Evolutionary conservation across 1,140 invertebrate genomes (phyloP).

Genomic region (Kradibia gibbosae): DNA sequence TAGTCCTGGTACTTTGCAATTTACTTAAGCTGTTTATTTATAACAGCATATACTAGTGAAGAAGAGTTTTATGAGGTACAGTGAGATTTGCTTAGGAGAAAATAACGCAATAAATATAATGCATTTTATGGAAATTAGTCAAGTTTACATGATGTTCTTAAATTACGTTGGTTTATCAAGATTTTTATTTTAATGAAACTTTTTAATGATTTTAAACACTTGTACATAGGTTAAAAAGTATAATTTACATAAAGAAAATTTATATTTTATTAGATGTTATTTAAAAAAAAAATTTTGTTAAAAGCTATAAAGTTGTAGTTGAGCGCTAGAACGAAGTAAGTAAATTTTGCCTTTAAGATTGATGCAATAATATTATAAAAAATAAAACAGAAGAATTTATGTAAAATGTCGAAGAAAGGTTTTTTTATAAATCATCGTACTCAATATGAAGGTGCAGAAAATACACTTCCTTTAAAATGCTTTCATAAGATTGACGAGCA

Average conservation of each 20-base stretch:
- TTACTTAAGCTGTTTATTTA: constrained; percentile 21
- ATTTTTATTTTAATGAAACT: background rate
- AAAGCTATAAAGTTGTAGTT: no score
- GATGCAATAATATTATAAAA: no score
- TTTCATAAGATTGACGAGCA: background rate
- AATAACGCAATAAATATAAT: background rate
- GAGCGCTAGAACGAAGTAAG: no score
- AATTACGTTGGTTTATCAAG: background rate
- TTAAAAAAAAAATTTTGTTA: no score
- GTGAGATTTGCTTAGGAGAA: constrained; percentile 16
- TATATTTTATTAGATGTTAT: no score
- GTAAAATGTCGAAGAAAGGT: no score
- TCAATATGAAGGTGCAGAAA: background rate
- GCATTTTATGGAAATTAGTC: constrained; percentile 1
- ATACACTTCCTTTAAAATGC: background rate
- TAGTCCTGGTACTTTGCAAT: background rate
- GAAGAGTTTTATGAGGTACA: constrained; percentile 4
- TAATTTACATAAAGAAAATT: no score
- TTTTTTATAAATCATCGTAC: no score
- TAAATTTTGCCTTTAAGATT: no score
- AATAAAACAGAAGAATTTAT: no score
- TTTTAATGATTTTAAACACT: no score
- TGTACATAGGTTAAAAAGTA: no score
- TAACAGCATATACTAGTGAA: background rate
- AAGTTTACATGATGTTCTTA: constrained; percentile 18